These are phyloP conservation scores for Drosophila chauvacae DNA, from an alignment of 1,140 invertebrate species.

Conservation along the genomic window DNA sequence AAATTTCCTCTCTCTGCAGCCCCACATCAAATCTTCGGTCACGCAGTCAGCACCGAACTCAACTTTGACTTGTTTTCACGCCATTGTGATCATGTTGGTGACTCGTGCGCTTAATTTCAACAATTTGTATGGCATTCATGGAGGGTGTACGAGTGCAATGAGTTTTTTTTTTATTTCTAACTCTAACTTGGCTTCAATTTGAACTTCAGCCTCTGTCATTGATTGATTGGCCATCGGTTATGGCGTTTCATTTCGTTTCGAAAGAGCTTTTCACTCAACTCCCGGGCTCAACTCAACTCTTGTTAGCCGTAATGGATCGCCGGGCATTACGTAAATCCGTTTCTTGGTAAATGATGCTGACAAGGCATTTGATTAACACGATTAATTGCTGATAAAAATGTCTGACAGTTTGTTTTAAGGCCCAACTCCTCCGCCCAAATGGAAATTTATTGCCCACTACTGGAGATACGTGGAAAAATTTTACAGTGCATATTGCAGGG, in stretches of 20 bases:
- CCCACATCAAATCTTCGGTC: slow-evolving; percentile 52
- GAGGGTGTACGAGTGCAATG: slow-evolving; percentile 61
- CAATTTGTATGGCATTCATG: slow-evolving; percentile 61
- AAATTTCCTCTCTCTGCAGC: slow-evolving; percentile 12
- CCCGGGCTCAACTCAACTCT: slow-evolving; percentile 36
- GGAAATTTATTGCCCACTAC: slow-evolving; percentile 54
- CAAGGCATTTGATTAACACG: slow-evolving; percentile 83
- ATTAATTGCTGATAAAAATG: slow-evolving; percentile 83
- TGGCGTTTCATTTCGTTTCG: slow-evolving; percentile 33
- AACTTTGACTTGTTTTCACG: slow-evolving; percentile 73
- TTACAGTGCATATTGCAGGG: background rate
- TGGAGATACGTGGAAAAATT: slow-evolving; percentile 49
- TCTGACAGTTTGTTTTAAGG: slow-evolving; percentile 73
- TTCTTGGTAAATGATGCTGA: slow-evolving; percentile 79
- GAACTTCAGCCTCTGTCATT: slow-evolving; percentile 58
- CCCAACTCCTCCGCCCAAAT: background rate
- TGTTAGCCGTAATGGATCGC: slow-evolving; percentile 48
- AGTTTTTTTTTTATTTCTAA: slow-evolving; percentile 46
- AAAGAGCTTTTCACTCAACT: slow-evolving; percentile 67
- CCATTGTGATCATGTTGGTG: slow-evolving; percentile 72
- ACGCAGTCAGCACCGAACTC: slow-evolving; percentile 59
- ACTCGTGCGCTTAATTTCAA: slow-evolving; percentile 82
- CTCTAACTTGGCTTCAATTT: slow-evolving; percentile 40
- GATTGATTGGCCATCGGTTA: slow-evolving; percentile 69
- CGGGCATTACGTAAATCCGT: slow-evolving; percentile 66